A percentile compares a stretch with the other conserved stretches of the same genome.
Conservation (phyloP, 1,140 invertebrate species). For the Drosophila sp. region DNA sequence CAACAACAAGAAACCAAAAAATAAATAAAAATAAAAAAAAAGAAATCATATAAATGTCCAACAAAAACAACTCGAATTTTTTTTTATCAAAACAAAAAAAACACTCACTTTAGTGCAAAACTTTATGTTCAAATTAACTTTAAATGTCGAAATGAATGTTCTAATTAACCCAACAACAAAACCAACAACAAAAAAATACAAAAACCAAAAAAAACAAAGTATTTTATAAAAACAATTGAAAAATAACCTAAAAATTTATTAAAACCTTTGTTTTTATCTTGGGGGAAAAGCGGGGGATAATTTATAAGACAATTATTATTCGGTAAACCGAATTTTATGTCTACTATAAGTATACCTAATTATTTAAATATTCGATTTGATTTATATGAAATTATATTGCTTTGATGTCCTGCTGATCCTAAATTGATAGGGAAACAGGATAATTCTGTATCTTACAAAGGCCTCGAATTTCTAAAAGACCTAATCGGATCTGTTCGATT, state of each 20-base stretch:
- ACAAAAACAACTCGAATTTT: constrained; percentile 43
- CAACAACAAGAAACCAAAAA: background rate
- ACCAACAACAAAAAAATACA: constrained; percentile 28
- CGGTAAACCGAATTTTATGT: no score
- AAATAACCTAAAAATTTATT: constrained; percentile 34
- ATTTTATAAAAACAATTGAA: constrained; percentile 75
- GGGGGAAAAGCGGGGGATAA: background rate
- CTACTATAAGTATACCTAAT: no score
- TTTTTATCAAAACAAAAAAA: constrained; percentile 54
- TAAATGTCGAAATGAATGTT: constrained; percentile 80
- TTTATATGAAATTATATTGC: no score
- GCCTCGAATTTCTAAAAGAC: no score
- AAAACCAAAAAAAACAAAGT: constrained; percentile 62
- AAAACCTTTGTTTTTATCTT: background rate
- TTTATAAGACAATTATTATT: no score
- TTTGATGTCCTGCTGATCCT: no score
- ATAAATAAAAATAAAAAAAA: background rate
- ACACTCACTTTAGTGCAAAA: constrained; percentile 68
- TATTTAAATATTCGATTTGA: no score
- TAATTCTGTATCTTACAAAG: no score
- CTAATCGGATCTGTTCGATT: no score
- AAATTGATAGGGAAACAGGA: no score
- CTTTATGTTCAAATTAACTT: constrained; percentile 79
- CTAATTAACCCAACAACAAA: constrained; percentile 70
- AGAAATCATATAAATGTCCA: constrained; percentile 29